Evolutionary conservation across 2,888 invertebrate genomes (phyloP).

Genomic region (Dioctria linearis): DNA sequence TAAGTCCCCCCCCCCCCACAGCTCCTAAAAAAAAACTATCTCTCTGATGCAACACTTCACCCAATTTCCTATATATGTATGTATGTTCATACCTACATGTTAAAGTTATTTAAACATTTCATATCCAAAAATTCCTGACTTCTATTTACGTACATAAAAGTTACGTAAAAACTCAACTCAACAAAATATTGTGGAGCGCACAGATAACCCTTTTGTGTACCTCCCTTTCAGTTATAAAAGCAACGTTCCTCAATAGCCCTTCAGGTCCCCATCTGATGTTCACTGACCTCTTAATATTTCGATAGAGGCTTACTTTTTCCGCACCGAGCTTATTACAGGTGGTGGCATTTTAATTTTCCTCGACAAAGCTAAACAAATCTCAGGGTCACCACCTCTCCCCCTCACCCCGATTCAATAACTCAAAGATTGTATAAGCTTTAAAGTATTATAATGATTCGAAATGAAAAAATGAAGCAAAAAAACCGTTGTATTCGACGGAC

Average conservation of each 20-base stretch:
- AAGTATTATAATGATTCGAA: constrained; percentile 38
- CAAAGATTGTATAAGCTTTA: constrained; percentile 31
- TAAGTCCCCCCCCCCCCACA: too few species aligned
- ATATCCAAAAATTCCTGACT: too few species aligned
- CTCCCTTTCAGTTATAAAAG: neutral
- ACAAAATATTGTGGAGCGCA: neutral
- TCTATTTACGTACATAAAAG: neutral
- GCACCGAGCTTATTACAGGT: constrained; percentile 9
- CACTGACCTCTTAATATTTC: neutral
- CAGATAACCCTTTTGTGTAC: neutral
- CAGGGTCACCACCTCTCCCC: neutral
- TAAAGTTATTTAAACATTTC: too few species aligned
- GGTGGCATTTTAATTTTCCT: constrained; percentile 24
- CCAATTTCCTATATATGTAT: too few species aligned
- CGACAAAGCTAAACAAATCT: constrained; percentile 2
- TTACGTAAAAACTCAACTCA: neutral
- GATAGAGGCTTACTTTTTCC: neutral
- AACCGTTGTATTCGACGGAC: constrained; percentile 18
- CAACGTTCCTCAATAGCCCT: neutral
- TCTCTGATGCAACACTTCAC: too few species aligned
- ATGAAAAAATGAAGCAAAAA: constrained; percentile 19
- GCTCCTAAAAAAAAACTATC: too few species aligned
- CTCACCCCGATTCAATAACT: constrained; percentile 17
- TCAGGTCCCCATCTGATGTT: neutral
- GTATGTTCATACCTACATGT: too few species aligned